Percentiles rank a stretch among this genome's conserved stretches.
phyloP scores from a whole-genome alignment of 2,888 invertebrate species.

The Dromius quadrimaculatus region DNA sequence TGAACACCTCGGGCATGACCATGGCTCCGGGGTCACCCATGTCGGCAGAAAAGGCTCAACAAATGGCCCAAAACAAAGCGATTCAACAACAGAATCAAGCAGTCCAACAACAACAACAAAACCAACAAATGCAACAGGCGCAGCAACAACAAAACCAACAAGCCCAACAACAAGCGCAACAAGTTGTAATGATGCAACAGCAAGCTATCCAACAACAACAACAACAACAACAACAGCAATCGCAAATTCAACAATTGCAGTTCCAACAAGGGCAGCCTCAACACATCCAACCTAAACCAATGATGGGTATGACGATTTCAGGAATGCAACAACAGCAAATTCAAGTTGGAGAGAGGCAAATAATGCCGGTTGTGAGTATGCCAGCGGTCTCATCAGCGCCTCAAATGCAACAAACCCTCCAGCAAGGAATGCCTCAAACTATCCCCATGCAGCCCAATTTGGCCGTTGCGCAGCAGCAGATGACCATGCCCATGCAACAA shows the following conservation, averaged over 20 bases:
- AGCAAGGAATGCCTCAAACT: constrained; percentile 71
- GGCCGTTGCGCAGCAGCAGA: constrained; percentile 65
- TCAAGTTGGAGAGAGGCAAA: constrained; percentile 69
- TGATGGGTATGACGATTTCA: constrained; percentile 74
- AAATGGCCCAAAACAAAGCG: constrained; percentile 66
- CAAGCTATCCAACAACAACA: constrained; percentile 62
- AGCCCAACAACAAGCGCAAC: constrained; percentile 57
- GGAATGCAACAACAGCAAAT: constrained; percentile 68
- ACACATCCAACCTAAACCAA: constrained; percentile 70
- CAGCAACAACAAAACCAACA: constrained; percentile 64
- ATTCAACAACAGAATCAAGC: constrained; percentile 60
- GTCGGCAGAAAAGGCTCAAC: constrained; percentile 70
- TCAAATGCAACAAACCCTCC: constrained; percentile 69
- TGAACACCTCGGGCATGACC: constrained; percentile 72
- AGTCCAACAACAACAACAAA: constrained; percentile 66
- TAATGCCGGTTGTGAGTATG: constrained; percentile 78
- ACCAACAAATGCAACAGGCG: constrained; percentile 69
- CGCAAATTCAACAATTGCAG: constrained; percentile 67
- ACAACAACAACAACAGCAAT: constrained; percentile 71
- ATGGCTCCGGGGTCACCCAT: constrained; percentile 72
- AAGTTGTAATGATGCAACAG: constrained; percentile 57
- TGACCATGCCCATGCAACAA: constrained; percentile 70
- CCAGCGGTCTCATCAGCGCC: constrained; percentile 68
- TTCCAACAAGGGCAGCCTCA: constrained; percentile 66
- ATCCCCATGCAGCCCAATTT: constrained; percentile 69